A percentile compares a stretch with the other conserved stretches of the same genome.
phyloP scores from a whole-genome alignment of 2,797 vertebrate species.

The Sphaeramia orbicularis region DNA sequence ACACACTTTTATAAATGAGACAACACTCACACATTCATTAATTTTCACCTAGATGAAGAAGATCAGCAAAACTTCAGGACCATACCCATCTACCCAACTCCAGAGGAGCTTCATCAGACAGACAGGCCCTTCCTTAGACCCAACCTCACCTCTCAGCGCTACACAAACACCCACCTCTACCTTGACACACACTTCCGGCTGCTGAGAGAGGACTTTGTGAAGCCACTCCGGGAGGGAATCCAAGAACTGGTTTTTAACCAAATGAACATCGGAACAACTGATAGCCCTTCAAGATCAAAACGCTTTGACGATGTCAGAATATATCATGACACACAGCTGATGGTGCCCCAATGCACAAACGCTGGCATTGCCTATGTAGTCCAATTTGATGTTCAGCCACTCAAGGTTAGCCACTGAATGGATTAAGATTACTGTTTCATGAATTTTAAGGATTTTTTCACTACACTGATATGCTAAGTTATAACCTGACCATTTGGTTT shows the following conservation, averaged over 20 bases:
- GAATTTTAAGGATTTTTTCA: background rate
- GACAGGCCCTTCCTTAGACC: constrained; percentile 89
- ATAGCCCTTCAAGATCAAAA: constrained; percentile 74
- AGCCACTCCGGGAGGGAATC: constrained; percentile 93
- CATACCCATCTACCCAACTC: constrained; percentile 90
- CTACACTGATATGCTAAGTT: background rate
- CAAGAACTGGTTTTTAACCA: constrained; percentile 84
- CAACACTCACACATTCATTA: background rate
- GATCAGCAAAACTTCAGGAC: constrained; percentile 81
- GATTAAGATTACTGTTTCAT: background rate
- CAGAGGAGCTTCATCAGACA: constrained; percentile 87
- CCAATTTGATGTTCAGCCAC: constrained; percentile 87
- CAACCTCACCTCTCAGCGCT: constrained; percentile 87
- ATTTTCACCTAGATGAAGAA: constrained; percentile 54
- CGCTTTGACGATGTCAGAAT: constrained; percentile 92
- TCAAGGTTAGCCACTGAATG: constrained; percentile 77
- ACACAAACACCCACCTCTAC: constrained; percentile 87
- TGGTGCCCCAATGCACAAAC: constrained; percentile 85
- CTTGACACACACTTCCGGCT: constrained; percentile 96
- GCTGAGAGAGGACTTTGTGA: constrained; percentile 94
- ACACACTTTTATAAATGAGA: background rate
- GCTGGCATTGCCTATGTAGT: constrained; percentile 89
- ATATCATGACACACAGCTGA: constrained; percentile 87
- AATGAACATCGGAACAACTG: constrained; percentile 49
- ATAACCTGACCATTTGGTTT: background rate